Conservation (phyloP, 2,797 vertebrate species). For the Valencia hispanica region DNA sequence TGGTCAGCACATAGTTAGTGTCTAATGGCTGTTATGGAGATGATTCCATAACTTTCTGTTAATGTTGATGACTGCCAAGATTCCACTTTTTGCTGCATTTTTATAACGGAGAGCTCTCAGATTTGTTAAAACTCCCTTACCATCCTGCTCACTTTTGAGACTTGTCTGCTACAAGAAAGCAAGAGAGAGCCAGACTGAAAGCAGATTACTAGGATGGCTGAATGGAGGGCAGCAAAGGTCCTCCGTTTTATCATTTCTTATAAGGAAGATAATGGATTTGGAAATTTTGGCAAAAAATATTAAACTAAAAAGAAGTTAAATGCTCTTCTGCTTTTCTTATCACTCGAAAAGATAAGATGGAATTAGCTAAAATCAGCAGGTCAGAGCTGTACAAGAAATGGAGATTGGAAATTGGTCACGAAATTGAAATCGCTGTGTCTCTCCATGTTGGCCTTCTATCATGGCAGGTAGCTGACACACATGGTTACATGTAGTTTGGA, state of each 20-base stretch:
- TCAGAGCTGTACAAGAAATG: background rate
- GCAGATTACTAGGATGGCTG: background rate
- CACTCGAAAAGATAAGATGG: background rate
- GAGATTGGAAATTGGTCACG: no score
- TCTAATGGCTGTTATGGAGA: background rate
- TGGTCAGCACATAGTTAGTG: background rate
- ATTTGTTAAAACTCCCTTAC: background rate
- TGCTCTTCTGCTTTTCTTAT: background rate
- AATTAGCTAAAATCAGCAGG: background rate
- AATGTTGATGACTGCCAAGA: background rate
- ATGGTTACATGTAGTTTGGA: background rate
- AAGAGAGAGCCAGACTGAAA: background rate
- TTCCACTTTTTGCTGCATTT: background rate
- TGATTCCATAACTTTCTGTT: no score
- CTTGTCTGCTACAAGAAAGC: background rate
- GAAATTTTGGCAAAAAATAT: background rate
- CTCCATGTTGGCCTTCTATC: background rate
- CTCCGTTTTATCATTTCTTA: background rate
- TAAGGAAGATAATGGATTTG: background rate
- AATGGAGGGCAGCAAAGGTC: background rate
- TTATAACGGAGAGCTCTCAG: background rate
- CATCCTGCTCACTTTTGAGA: background rate
- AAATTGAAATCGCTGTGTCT: background rate
- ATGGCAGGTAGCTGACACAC: background rate
- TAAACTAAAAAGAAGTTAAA: background rate